Evolutionary conservation across 2,888 invertebrate genomes (phyloP).

Genomic region (Monoplex corrugatus): DNA sequence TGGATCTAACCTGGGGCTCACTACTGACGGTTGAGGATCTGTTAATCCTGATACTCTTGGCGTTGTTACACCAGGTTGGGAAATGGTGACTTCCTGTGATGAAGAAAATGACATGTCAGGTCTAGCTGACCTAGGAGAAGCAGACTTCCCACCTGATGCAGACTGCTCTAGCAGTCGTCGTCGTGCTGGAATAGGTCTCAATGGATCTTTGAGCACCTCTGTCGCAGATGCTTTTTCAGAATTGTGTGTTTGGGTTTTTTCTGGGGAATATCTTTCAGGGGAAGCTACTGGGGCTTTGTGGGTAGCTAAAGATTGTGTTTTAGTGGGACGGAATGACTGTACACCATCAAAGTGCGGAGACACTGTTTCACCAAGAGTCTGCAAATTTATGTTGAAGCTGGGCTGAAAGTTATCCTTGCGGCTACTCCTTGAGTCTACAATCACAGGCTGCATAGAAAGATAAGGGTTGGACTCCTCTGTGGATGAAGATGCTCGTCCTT

Average conservation of each 20-base stretch:
- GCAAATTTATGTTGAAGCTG: not conserved
- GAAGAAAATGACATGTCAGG: not conserved
- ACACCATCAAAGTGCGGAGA: constrained; percentile 38
- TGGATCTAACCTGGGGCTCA: not conserved
- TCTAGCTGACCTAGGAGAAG: not conserved
- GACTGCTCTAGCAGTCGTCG: constrained; percentile 21
- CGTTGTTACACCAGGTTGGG: not conserved
- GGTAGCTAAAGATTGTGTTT: not conserved
- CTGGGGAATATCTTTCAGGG: constrained; percentile 61
- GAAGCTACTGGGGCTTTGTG: constrained; percentile 56
- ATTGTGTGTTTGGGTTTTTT: not conserved
- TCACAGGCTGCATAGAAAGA: constrained; percentile 54
- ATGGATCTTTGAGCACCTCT: not conserved
- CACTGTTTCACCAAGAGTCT: constrained; percentile 1
- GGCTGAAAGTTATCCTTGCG: not conserved
- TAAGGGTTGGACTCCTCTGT: constrained; percentile 13
- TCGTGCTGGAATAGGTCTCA: constrained; percentile 37
- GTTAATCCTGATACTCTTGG: not conserved
- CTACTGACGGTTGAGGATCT: not conserved
- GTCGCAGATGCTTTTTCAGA: not conserved
- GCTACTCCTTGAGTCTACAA: constrained; percentile 49
- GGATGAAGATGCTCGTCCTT: not conserved
- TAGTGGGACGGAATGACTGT: constrained; percentile 35
- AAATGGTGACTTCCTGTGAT: not conserved
- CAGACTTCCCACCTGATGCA: not conserved